These are phyloP conservation scores for Benthosema pterotum DNA, from an alignment of 2,797 vertebrate species.

Conservation along the genomic window DNA sequence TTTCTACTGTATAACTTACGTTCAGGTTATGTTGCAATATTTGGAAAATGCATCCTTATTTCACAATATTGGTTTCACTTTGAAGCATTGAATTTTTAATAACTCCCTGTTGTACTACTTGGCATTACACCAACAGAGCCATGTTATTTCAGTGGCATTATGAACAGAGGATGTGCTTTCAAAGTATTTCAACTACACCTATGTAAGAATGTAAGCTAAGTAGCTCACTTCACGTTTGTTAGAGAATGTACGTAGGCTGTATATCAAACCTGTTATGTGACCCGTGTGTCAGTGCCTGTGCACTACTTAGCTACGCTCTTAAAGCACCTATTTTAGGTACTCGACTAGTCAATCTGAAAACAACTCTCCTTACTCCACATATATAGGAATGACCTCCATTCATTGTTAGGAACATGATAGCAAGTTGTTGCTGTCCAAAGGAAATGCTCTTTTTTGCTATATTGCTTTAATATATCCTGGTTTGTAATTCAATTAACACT, in stretches of 20 bases:
- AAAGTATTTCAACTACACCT: slow-evolving; percentile 64
- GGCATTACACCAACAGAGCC: slow-evolving; percentile 19
- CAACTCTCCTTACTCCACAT: slow-evolving; percentile 40
- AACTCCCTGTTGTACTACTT: slow-evolving; percentile 25
- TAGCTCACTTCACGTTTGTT: slow-evolving; percentile 76
- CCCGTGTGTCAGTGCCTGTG: slow-evolving; percentile 74
- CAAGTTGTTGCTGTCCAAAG: slow-evolving; percentile 28
- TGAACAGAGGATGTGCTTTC: slow-evolving; percentile 45
- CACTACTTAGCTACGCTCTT: slow-evolving; percentile 76
- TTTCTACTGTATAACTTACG: slow-evolving; percentile 69
- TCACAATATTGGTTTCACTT: slow-evolving; percentile 13
- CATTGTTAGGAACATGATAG: slow-evolving; percentile 35
- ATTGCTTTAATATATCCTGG: slow-evolving; percentile 39
- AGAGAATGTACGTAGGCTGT: slow-evolving; percentile 76
- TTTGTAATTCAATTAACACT: slow-evolving; percentile 53
- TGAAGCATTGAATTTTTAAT: background rate
- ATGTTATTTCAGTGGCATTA: slow-evolving; percentile 21
- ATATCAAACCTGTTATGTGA: slow-evolving; percentile 69
- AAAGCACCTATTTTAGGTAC: slow-evolving; percentile 74
- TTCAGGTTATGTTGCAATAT: slow-evolving; percentile 64
- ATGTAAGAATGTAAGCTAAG: slow-evolving; percentile 76
- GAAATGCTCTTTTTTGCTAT: slow-evolving; percentile 35
- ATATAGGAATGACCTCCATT: slow-evolving; percentile 39
- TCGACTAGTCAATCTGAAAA: slow-evolving; percentile 68
- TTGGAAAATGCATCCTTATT: slow-evolving; percentile 51